phyloP scores from a whole-genome alignment of 2,797 vertebrate species.

The Dendrocincla tyrannina region DNA sequence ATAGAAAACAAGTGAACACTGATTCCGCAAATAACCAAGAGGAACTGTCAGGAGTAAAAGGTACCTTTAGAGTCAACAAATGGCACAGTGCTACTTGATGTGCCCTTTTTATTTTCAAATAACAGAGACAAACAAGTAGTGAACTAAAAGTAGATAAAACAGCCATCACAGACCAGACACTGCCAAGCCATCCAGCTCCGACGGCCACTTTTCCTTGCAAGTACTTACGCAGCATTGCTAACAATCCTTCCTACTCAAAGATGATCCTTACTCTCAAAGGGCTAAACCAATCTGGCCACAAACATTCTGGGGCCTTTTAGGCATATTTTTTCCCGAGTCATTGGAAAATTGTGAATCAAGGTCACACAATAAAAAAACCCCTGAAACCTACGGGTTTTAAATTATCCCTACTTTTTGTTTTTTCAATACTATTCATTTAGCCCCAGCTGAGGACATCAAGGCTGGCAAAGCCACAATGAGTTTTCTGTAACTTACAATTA shows the following conservation, averaged over 20 bases:
- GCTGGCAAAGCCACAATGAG: neutral
- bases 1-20: neutral
- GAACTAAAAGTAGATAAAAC: neutral
- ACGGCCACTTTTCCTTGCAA: neutral
- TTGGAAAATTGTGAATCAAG: neutral
- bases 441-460: neutral
- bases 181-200: fast-evolving
- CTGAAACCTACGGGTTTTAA: neutral
- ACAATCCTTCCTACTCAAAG: neutral
- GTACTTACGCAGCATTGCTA: neutral
- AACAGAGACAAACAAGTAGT: neutral
- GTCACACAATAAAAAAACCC: neutral
- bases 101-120: neutral
- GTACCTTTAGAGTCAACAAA: neutral
- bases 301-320: neutral
- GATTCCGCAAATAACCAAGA: neutral
- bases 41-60: neutral
- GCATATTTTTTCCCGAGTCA: neutral
- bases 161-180: neutral
- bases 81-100: fast-evolving
- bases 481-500: neutral
- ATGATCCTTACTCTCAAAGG: neutral
- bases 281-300: neutral
- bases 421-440: neutral
- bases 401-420: neutral